Evolutionary conservation across 2,113 vertebrate species (phyloP).

Genomic region (Thomomys bottae): DNA sequence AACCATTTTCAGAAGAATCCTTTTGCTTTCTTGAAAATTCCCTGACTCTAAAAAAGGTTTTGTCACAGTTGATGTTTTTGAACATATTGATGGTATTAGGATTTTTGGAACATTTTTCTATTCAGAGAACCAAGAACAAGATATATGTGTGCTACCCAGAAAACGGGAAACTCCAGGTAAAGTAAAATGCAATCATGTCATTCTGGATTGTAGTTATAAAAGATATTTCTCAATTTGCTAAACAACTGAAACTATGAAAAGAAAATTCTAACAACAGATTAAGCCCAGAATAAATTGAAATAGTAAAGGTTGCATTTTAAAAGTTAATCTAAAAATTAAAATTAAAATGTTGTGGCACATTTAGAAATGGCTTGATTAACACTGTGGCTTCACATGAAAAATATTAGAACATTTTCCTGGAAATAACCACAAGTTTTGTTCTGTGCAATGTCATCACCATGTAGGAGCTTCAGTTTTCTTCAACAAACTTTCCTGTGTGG

Average conservation of each 20-base stretch:
- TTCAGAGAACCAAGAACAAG: background rate
- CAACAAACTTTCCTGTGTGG: conserved; percentile 48
- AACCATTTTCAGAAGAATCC: background rate
- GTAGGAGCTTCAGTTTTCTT: conserved; percentile 67
- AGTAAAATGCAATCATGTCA: background rate
- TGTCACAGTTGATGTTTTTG: background rate
- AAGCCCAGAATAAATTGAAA: background rate
- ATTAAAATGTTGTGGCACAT: background rate
- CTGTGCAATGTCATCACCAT: conserved; percentile 44
- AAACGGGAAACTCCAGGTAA: background rate
- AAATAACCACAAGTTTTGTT: conserved; percentile 54
- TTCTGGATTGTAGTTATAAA: background rate
- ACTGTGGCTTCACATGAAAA: conserved; percentile 53
- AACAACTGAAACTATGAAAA: conserved; percentile 34
- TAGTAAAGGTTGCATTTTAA: background rate
- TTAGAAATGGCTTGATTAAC: conserved; percentile 49
- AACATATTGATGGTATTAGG: background rate
- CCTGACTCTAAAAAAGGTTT: background rate
- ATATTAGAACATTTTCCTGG: conserved; percentile 42
- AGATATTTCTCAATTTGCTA: background rate
- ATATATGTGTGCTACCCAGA: too few species aligned
- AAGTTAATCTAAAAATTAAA: conserved; percentile 4
- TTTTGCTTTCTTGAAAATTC: background rate
- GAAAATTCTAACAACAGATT: background rate
- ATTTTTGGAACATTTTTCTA: background rate